Percentiles rank a stretch among this genome's conserved stretches.
These are phyloP conservation scores for Polia nebulosa DNA, from an alignment of 2,888 invertebrate species.

Conservation along the genomic window DNA sequence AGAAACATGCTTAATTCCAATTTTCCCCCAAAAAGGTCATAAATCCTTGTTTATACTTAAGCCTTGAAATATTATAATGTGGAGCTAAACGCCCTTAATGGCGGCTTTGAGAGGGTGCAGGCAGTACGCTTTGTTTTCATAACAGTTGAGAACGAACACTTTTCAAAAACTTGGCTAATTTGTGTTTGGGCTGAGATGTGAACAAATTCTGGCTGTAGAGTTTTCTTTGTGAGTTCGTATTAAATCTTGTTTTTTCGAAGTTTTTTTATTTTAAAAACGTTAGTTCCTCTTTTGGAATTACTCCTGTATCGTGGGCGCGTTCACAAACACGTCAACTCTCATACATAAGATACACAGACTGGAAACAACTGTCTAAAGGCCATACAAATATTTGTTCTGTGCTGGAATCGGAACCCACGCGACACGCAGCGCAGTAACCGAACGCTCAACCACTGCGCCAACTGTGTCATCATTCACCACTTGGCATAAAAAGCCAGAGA, in stretches of 20 bases:
- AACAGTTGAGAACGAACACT: slow-evolving; percentile 32
- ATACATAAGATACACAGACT: too few relatives aligned
- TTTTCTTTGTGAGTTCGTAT: slow-evolving; percentile 26
- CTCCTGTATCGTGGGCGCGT: too few relatives aligned
- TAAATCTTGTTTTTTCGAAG: neutral
- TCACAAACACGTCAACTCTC: too few relatives aligned
- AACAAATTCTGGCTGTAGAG: slow-evolving; percentile 27
- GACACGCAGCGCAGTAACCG: too few relatives aligned
- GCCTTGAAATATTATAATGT: slow-evolving; percentile 44
- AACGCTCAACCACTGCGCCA: too few relatives aligned
- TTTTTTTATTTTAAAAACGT: too few relatives aligned
- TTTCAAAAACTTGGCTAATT: slow-evolving; percentile 59
- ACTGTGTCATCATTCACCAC: too few relatives aligned
- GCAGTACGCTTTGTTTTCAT: slow-evolving; percentile 43
- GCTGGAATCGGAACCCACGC: too few relatives aligned
- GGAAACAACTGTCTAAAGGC: too few relatives aligned
- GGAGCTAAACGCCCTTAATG: slow-evolving; percentile 20
- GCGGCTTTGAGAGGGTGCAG: slow-evolving; percentile 13
- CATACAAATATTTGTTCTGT: too few relatives aligned
- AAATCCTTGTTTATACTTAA: slow-evolving; percentile 43
- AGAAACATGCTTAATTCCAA: slow-evolving; percentile 19
- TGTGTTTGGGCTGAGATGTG: slow-evolving; percentile 28
- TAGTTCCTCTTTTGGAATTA: too few relatives aligned
- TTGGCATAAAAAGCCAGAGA: neutral
- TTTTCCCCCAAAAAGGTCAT: slow-evolving; percentile 13